Conservation (phyloP, 2,113 vertebrate species). For the Platichthys stellatus region DNA sequence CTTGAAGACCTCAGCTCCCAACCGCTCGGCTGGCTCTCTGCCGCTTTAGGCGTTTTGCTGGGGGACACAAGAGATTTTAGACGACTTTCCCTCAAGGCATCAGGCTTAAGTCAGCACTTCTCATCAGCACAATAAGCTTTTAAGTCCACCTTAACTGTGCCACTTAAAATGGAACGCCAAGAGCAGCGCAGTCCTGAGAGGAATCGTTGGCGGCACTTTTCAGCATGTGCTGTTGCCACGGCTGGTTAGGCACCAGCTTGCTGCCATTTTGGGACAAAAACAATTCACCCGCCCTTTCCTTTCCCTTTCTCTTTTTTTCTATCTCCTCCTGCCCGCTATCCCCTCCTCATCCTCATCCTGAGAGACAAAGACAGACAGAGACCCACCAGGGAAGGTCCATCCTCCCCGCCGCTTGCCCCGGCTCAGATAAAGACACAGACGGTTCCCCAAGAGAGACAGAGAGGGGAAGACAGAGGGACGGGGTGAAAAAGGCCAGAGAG, state of each 20-base stretch:
- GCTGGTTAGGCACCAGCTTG: constrained; percentile 64
- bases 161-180: constrained; percentile 39
- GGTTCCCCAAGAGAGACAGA: constrained; percentile 52
- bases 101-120: constrained; percentile 52
- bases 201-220: constrained; percentile 51
- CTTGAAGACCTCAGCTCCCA: constrained; percentile 50
- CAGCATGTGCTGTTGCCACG: constrained; percentile 57
- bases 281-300: constrained; percentile 31
- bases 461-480: constrained; percentile 48
- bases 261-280: constrained; percentile 50
- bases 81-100: neutral
- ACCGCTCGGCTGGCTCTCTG: constrained; percentile 8
- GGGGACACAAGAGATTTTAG: constrained; percentile 13
- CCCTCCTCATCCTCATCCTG: constrained; percentile 14
- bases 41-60: constrained; percentile 23
- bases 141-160: constrained; percentile 51
- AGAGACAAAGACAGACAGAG: constrained; percentile 69
- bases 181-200: constrained; percentile 18
- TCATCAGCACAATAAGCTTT: constrained; percentile 28
- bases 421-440: constrained; percentile 74
- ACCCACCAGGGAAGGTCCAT: constrained; percentile 67
- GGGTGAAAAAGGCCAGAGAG: constrained; percentile 66
- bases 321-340: constrained; percentile 1
- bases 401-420: constrained; percentile 53
- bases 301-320: neutral